These are phyloP conservation scores for Laterallus jamaicensis DNA, from an alignment of 2,113 vertebrate genomes.

Conservation along the genomic window DNA sequence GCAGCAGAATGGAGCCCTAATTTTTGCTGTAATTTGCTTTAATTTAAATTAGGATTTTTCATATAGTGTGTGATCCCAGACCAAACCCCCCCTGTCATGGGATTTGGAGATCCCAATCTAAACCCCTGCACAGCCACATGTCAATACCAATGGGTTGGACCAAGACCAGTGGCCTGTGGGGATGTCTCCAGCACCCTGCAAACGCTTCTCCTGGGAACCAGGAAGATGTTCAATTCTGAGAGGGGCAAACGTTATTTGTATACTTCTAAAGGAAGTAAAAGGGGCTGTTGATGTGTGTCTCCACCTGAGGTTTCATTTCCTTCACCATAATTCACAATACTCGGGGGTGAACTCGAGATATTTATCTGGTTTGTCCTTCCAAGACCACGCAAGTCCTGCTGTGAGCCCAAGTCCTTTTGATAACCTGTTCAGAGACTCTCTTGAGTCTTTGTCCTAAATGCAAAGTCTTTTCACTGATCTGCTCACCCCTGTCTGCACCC, in stretches of 20 bases:
- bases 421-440: neutral
- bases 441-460: accelerated
- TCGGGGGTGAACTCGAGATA: neutral
- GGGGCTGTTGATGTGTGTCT: neutral
- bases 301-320: neutral
- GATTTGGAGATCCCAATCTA: neutral
- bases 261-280: neutral
- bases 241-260: neutral
- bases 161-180: accelerated
- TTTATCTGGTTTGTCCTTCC: neutral
- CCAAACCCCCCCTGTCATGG: neutral
- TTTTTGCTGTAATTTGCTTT: neutral
- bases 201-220: neutral
- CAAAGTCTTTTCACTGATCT: no score
- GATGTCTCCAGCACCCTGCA: neutral
- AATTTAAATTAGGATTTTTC: neutral
- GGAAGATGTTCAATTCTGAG: neutral
- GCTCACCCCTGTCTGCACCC: neutral
- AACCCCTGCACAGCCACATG: accelerated
- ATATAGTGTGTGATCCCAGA: accelerated
- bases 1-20: neutral
- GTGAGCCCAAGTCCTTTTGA: neutral
- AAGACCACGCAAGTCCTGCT: neutral
- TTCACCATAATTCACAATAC: neutral
- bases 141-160: accelerated